A percentile compares a stretch with the other conserved stretches of the same genome.
Conservation (phyloP, 2,113 vertebrate species). For the Cranoglanis bouderius region DNA sequence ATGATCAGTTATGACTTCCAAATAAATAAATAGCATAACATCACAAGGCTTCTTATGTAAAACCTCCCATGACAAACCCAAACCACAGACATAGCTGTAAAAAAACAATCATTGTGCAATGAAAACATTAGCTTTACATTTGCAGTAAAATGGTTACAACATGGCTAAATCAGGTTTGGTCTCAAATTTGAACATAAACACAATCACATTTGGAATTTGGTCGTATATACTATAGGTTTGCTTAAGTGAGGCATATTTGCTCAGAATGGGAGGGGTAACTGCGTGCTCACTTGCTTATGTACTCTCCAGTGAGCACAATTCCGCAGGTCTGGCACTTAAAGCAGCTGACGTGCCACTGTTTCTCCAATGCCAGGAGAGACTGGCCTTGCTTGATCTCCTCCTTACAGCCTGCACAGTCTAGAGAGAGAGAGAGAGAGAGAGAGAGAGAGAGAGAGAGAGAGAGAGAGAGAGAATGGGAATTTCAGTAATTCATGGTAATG, state of each 20-base stretch:
- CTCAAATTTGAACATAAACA: neutral
- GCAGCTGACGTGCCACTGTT: conserved; percentile 99
- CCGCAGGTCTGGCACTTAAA: conserved; percentile 96
- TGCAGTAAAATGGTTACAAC: neutral
- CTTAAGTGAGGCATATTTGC: neutral
- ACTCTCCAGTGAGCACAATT: conserved; percentile 93
- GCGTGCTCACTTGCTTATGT: conserved; percentile 96
- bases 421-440: conserved; percentile 13
- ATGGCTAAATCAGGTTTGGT: neutral
- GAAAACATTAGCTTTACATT: neutral
- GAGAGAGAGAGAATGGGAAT: neutral
- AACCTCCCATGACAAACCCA: neutral
- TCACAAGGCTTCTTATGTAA: neutral
- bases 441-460: conserved; percentile 8
- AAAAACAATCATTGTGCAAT: neutral
- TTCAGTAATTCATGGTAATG: neutral
- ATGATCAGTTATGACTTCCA: neutral
- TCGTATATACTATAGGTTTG: too few species aligned
- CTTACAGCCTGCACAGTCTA: conserved; percentile 95
- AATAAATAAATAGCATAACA: conserved; percentile 5
- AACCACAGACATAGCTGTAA: neutral
- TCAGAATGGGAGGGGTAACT: neutral
- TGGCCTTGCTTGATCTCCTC: conserved; percentile 97
- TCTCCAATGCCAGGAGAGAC: conserved; percentile 94
- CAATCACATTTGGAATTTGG: neutral